Conservation (phyloP, 2,113 vertebrate species). For the Marmota flaviventris region DNA sequence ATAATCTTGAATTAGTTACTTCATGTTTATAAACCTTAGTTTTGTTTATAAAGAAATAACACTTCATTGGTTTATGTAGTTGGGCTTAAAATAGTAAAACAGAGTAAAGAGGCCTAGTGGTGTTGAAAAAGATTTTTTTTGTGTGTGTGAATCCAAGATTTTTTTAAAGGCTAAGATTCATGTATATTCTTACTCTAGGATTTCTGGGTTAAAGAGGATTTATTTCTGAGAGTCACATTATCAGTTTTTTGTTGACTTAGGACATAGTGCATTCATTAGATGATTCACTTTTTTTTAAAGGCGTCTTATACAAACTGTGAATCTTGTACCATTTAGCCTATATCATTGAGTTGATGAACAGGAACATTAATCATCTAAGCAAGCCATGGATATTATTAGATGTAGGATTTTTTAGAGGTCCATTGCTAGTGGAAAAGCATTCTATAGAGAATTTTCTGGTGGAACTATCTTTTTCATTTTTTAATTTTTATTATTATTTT, state of each 20-base stretch:
- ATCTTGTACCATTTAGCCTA: not conserved
- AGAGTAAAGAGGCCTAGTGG: not conserved
- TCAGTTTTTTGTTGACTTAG: not conserved
- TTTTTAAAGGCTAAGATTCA: not conserved
- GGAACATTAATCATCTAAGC: not conserved
- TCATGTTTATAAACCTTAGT: not conserved
- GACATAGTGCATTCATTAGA: not conserved
- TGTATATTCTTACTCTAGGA: not conserved
- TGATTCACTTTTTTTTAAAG: not conserved
- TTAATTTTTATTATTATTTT: not conserved
- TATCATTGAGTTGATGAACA: not conserved
- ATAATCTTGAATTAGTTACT: not conserved
- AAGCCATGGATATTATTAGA: not conserved
- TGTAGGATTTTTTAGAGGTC: not conserved
- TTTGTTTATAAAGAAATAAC: not conserved
- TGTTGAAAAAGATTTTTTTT: not conserved
- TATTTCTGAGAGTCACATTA: not conserved
- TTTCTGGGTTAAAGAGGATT: not conserved
- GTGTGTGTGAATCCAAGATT: not conserved
- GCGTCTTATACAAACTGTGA: not conserved
- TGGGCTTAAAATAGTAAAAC: not conserved
- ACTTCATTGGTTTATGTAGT: not conserved
- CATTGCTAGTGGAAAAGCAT: not conserved
- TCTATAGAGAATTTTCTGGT: not conserved
- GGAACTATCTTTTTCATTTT: not conserved